A percentile compares a stretch with the other conserved stretches of the same genome.
These are phyloP conservation scores for Bombus affinis DNA, from an alignment of 1,140 invertebrate genomes.

Conservation along the genomic window DNA sequence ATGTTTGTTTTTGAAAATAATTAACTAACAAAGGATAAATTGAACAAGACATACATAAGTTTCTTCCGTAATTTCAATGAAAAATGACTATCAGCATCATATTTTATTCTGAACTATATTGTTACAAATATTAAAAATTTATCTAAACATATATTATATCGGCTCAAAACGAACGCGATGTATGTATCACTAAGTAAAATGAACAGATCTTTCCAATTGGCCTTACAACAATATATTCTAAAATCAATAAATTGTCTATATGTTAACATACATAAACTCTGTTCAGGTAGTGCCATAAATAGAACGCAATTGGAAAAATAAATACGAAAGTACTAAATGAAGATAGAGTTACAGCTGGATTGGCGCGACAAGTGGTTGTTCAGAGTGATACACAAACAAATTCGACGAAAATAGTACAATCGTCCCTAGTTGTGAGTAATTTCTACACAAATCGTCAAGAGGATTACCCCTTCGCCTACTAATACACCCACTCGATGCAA, in stretches of 20 bases:
- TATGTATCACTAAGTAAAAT: neutral
- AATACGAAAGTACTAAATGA: neutral
- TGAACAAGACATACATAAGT: no score
- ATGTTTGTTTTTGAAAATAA: no score
- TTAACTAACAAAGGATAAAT: no score
- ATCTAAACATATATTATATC: neutral
- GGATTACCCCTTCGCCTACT: slow-evolving; percentile 1
- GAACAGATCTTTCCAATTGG: neutral
- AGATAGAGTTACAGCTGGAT: neutral
- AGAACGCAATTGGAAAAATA: neutral
- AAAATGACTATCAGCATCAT: no score
- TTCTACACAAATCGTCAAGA: neutral
- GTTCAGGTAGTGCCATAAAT: neutral
- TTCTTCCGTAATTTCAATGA: no score
- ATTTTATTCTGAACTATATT: neutral
- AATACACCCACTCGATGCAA: slow-evolving; percentile 34
- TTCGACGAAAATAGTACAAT: neutral
- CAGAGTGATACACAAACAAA: neutral
- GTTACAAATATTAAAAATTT: neutral
- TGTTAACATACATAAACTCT: neutral
- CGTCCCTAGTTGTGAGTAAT: neutral
- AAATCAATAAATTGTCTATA: no score
- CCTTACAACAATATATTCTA: neutral
- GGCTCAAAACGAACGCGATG: neutral
- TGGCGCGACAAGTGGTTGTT: slow-evolving; percentile 25